Evolutionary conservation across 2,797 vertebrate species (phyloP).

Genomic region (Hafferia zeledoni): DNA sequence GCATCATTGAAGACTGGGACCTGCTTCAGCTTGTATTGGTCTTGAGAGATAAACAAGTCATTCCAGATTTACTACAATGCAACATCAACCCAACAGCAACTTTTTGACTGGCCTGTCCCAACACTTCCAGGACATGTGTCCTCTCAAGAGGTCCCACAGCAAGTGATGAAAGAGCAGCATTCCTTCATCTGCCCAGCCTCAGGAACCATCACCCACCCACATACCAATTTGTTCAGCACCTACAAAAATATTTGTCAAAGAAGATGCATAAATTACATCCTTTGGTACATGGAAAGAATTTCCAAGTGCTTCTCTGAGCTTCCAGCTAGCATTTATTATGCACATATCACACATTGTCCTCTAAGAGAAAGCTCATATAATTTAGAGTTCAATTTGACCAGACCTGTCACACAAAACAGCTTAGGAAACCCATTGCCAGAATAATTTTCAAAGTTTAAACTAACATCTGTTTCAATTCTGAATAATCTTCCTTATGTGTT

Average conservation of each 20-base stretch:
- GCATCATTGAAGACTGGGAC: not conserved
- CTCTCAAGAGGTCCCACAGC: not conserved
- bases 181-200: not conserved
- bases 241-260: not conserved
- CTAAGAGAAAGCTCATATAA: not conserved
- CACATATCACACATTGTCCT: not conserved
- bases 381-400: conserved; percentile 13
- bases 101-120: not conserved
- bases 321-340: not conserved
- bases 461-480: conserved; percentile 77
- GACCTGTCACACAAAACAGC: not conserved
- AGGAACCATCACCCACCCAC: not conserved
- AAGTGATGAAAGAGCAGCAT: not conserved
- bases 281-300: not conserved
- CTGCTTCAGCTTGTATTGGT: not conserved
- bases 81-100: not conserved
- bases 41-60: not conserved
- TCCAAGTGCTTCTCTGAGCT: not conserved
- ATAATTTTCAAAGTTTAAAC: not conserved
- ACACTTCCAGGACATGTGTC: not conserved
- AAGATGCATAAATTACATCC: not conserved
- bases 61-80: not conserved
- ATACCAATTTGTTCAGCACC: not conserved
- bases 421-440: conserved; percentile 4
- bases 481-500: conserved; percentile 59